These are phyloP conservation scores for Panulirus ornatus DNA, from an alignment of 1,140 invertebrate species.

Conservation along the genomic window DNA sequence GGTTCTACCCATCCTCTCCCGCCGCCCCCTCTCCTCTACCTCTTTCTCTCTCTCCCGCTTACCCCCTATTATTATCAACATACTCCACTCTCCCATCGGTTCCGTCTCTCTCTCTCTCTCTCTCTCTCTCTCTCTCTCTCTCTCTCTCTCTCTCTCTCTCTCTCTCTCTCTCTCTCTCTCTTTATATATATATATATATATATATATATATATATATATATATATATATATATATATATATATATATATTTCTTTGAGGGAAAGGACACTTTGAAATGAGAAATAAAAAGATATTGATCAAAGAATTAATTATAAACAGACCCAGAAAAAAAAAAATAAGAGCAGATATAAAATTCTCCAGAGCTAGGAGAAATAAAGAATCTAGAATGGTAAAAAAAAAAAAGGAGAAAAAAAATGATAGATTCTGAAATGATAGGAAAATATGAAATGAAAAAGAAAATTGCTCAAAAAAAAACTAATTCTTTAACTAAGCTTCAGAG, in stretches of 20 bases:
- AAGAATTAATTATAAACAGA: not conserved
- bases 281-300: not conserved
- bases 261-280: not conserved
- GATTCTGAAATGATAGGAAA: not conserved
- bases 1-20: not conserved
- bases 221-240: not conserved
- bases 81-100: too few species aligned
- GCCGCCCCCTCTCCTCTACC: not conserved
- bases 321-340: not conserved
- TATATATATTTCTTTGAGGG: not conserved
- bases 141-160: not conserved
- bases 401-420: constrained; percentile 2
- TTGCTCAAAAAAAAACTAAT: too few species aligned
- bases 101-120: too few species aligned
- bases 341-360: not conserved
- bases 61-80: too few species aligned
- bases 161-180: constrained; percentile 9
- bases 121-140: constrained; percentile 5
- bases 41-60: too few species aligned
- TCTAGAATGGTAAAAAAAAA: not conserved
- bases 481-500: too few species aligned
- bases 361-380: not conserved
- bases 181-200: not conserved
- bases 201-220: not conserved
- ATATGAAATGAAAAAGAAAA: not conserved